A percentile compares a stretch with the other conserved stretches of the same genome.
Conservation (phyloP, 2,113 vertebrate genomes). For the Procapra przewalskii region DNA sequence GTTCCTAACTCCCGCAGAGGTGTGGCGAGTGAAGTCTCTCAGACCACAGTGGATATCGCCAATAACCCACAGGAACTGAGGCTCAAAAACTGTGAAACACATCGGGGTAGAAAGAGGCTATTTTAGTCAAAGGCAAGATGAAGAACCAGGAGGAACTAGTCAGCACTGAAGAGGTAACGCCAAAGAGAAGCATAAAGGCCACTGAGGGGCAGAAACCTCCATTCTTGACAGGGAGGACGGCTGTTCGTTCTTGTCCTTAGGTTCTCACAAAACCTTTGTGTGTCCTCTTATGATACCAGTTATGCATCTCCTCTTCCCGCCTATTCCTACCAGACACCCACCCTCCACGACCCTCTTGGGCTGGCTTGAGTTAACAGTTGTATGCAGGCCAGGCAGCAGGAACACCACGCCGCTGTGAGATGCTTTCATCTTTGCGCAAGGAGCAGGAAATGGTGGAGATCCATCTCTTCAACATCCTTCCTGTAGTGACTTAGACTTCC, state of each 20-base stretch:
- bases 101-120: neutral
- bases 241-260: neutral
- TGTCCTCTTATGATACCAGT: neutral
- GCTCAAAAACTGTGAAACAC: neutral
- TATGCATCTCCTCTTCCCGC: neutral
- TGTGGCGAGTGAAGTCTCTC: neutral
- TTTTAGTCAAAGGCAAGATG: neutral
- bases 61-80: neutral
- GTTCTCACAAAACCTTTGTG: neutral
- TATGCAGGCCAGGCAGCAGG: neutral
- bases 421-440: neutral
- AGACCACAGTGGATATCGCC: neutral
- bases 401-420: neutral
- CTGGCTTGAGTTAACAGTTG: neutral
- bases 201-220: neutral
- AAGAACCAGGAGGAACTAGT: neutral
- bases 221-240: neutral
- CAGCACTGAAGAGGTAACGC: neutral
- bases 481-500: neutral
- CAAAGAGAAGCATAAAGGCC: neutral
- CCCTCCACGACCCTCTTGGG: neutral
- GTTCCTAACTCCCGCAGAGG: neutral
- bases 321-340: neutral
- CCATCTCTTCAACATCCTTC: neutral
- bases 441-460: neutral